Evolutionary conservation across 2,797 vertebrate genomes (phyloP).

Genomic region (Diplodus sargus): DNA sequence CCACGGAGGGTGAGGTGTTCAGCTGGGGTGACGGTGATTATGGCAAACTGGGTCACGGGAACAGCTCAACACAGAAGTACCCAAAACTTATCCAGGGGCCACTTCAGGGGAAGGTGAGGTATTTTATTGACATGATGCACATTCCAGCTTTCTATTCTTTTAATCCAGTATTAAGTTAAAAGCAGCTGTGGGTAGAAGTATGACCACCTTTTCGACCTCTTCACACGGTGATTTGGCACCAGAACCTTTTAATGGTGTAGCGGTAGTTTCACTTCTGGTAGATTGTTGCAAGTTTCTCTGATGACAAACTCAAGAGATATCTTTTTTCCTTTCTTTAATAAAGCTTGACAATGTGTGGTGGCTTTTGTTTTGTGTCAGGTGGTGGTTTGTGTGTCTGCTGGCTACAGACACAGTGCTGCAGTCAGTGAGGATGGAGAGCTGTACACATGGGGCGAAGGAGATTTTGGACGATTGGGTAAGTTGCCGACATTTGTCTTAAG

Average conservation of each 20-base stretch:
- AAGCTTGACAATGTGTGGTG: background rate
- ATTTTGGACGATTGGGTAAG: slow-evolving; percentile 87
- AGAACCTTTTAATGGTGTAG: background rate
- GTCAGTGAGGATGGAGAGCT: slow-evolving; percentile 89
- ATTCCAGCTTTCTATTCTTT: background rate
- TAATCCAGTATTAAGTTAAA: background rate
- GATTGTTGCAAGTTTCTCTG: background rate
- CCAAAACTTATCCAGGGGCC: slow-evolving; percentile 89
- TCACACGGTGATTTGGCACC: background rate
- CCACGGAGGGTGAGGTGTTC: slow-evolving; percentile 87
- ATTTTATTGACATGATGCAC: background rate
- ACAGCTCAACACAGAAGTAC: slow-evolving; percentile 90
- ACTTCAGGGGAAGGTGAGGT: slow-evolving; percentile 86
- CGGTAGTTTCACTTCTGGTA: too few species aligned
- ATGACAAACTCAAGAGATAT: background rate
- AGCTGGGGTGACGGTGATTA: slow-evolving; percentile 90
- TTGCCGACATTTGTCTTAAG: background rate
- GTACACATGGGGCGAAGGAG: slow-evolving; percentile 90
- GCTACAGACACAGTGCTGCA: slow-evolving; percentile 89
- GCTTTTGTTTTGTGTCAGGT: slow-evolving; percentile 72
- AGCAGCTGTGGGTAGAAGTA: background rate
- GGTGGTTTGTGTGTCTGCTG: slow-evolving; percentile 89
- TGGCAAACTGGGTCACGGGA: slow-evolving; percentile 88
- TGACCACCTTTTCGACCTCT: too few species aligned
- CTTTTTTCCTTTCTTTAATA: background rate